Evolutionary conservation across 92 coral and sea anemone species (phyloP).

Genomic region (Porites divaricata): DNA sequence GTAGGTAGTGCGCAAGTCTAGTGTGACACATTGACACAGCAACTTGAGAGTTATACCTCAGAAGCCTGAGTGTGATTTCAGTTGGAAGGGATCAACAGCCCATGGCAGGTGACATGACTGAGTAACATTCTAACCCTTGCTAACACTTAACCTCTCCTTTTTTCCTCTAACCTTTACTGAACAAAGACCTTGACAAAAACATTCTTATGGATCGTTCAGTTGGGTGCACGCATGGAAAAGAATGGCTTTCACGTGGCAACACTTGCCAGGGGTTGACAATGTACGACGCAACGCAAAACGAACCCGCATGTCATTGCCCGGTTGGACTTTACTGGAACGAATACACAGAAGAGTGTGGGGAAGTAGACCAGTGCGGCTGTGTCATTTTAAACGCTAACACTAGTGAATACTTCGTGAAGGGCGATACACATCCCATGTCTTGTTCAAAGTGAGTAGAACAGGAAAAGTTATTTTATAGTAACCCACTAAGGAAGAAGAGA

Average conservation of each 20-base stretch:
- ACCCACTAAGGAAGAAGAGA: no score
- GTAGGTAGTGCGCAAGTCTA: no score
- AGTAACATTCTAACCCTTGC: background rate
- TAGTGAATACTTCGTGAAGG: slow-evolving; percentile 54
- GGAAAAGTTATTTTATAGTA: no score
- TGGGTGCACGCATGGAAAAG: background rate
- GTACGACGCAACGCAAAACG: background rate
- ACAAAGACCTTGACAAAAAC: background rate
- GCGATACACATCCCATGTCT: slow-evolving; percentile 72
- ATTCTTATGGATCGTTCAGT: background rate
- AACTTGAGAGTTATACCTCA: background rate
- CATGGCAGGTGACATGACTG: background rate
- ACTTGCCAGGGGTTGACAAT: slow-evolving; percentile 5
- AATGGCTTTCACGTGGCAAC: background rate
- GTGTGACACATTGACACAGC: no score
- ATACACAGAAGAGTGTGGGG: slow-evolving; percentile 54
- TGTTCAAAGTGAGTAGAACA: slow-evolving; percentile 83
- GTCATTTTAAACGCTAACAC: background rate
- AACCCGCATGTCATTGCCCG: slow-evolving; percentile 77
- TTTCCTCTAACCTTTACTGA: background rate
- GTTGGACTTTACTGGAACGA: slow-evolving; percentile 80
- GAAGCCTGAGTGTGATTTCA: background rate
- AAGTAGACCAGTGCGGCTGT: slow-evolving; percentile 74
- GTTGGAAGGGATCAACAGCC: background rate
- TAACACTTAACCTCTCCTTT: slow-evolving; percentile 4